These are phyloP conservation scores for Drosophila auraria DNA, from an alignment of 1,140 invertebrate species.

Conservation along the genomic window DNA sequence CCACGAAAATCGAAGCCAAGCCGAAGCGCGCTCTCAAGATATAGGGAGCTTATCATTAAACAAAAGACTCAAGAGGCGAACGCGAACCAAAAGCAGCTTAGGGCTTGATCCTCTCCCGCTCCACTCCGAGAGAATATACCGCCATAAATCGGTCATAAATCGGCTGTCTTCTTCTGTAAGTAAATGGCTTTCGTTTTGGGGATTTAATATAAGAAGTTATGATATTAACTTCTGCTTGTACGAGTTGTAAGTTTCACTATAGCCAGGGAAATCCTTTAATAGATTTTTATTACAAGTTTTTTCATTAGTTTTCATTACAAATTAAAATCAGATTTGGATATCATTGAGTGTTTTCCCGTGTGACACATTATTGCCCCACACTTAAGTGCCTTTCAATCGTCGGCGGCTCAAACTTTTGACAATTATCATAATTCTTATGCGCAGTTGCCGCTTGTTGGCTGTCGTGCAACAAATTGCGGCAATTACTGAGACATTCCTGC, in stretches of 20 bases:
- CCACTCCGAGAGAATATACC: not conserved
- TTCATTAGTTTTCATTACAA: too few species aligned
- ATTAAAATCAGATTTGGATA: not conserved
- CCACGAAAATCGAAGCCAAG: conserved; percentile 48
- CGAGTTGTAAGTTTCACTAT: too few species aligned
- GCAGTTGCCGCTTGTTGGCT: conserved; percentile 25
- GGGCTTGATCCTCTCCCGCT: not conserved
- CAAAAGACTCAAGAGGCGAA: conserved; percentile 32
- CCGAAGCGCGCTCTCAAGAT: conserved; percentile 24
- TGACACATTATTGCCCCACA: not conserved
- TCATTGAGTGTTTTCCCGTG: too few species aligned
- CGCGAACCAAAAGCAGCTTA: conserved; percentile 31
- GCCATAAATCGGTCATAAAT: conserved; percentile 8
- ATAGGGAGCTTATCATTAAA: conserved; percentile 50
- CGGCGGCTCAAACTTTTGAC: conserved; percentile 30
- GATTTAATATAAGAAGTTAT: not conserved
- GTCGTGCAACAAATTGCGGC: conserved; percentile 67
- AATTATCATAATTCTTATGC: conserved; percentile 69
- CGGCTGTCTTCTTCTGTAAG: not conserved
- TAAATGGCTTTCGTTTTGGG: not conserved
- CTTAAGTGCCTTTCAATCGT: not conserved
- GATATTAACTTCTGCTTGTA: not conserved
- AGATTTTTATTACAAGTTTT: too few species aligned
- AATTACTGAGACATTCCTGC: conserved; percentile 66
- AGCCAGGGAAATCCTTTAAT: not conserved